Evolutionary conservation across 2,797 vertebrate species (phyloP), one percentile per base, ranked within the genome.

Genomic region (Phylloscopus collybita): DNA sequence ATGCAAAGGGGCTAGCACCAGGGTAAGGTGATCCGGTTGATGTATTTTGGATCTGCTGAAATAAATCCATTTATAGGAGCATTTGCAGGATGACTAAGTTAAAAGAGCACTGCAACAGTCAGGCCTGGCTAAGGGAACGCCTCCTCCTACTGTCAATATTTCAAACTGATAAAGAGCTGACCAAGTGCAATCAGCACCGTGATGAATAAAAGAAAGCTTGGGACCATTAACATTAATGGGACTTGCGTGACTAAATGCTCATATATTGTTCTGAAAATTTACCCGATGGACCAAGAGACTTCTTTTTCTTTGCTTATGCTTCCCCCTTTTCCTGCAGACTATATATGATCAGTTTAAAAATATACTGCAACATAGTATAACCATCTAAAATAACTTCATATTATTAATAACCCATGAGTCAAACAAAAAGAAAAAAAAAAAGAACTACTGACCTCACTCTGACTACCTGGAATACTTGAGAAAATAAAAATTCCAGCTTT

Each of bases 101-200:
- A 97, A 97, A 96, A 93, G 86, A 94, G 82, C 89, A 81, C 67
- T 56, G 86, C 80, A 86, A 94, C 34, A 92, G 91, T 82, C 92
- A 91, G 91, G 59, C 38, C 87, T 91, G 71, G 71, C 78, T 71
- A 67, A 90, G 91, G 94, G 66, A 96, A 97, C 13, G 38, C 86
- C 93, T 94, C 34, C 76, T 97, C 76, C 78, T 80, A 34, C 91
- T 89, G 92, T 88, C 94, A 96, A 92, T 96, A 96, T 96, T 96
- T 97, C 97, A 97, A 90, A 91, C 83, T 95, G 92, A 95, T 95
- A 94, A 97, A 96, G 88, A 97, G 94, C 95, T 97, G 96, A 96
- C 92, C 56, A 88, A 96, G 92, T 95, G 89, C 80, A 95, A 96
- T 95, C 95, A 95, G 95, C 2, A 5, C 65, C 11, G 65, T 87